These are phyloP conservation scores for Parelbella ahira DNA, from an alignment of 2,888 invertebrate species.

Conservation along the genomic window DNA sequence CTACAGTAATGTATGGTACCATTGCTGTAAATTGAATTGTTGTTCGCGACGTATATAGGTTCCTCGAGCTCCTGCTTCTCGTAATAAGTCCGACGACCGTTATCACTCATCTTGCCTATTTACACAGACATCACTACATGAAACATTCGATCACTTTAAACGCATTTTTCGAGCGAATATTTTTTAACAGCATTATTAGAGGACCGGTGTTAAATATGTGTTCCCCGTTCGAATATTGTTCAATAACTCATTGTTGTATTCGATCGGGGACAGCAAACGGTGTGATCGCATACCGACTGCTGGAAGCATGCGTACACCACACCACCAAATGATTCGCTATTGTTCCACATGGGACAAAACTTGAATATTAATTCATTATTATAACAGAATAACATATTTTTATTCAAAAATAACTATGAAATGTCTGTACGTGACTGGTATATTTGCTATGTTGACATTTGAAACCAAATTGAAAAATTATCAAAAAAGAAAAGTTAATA, in stretches of 20 bases:
- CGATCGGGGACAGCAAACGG: conserved; percentile 71
- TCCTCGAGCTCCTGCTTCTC: conserved; percentile 60
- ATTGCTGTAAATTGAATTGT: conserved; percentile 77
- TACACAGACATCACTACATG: conserved; percentile 20
- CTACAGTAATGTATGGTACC: conserved; percentile 81
- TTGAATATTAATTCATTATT: conserved; percentile 65
- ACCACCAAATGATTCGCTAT: conserved; percentile 54
- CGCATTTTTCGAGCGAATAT: neutral
- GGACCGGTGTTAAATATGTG: conserved; percentile 36
- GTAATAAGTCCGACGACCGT: conserved; percentile 56
- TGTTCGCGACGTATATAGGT: conserved; percentile 60
- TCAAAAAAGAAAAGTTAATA: no score
- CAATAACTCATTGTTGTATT: conserved; percentile 61
- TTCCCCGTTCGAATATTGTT: conserved; percentile 50
- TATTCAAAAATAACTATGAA: no score
- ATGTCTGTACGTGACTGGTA: no score
- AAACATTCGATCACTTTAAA: conserved; percentile 35
- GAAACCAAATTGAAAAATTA: no score
- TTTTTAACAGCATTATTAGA: conserved; percentile 7
- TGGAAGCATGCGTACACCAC: conserved; percentile 52
- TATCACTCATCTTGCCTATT: conserved; percentile 60
- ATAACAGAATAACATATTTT: conserved; percentile 30
- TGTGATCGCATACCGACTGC: conserved; percentile 64
- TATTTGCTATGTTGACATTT: no score
- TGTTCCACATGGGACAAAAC: conserved; percentile 61